Conservation (phyloP, 2,113 vertebrate genomes). For the Falco punctatus region DNA sequence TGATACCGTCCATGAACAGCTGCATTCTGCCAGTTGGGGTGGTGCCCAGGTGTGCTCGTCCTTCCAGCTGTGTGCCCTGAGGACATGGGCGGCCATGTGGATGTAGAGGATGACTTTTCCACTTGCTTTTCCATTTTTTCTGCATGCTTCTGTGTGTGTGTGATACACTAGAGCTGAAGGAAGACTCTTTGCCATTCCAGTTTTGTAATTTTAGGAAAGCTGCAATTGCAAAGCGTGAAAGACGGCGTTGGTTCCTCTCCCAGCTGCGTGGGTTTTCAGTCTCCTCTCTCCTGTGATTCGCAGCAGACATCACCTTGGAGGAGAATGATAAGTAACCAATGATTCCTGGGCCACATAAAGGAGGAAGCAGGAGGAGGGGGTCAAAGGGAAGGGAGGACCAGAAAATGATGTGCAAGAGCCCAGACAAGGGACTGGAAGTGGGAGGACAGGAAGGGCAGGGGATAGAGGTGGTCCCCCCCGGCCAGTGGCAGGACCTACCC, state of each 20-base stretch:
- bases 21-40: neutral
- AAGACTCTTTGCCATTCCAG: neutral
- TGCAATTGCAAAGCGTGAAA: neutral
- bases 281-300: neutral
- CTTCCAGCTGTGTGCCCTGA: neutral
- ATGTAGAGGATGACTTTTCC: neutral
- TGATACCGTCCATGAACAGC: neutral
- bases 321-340: neutral
- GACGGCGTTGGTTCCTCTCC: neutral
- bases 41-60: neutral
- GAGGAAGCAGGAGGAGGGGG: neutral
- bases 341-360: neutral
- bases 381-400: neutral
- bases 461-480: neutral
- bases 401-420: neutral
- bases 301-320: neutral
- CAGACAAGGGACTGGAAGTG: rapidly evolving
- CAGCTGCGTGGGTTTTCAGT: neutral
- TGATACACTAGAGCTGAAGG: neutral
- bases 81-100: rapidly evolving
- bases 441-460: neutral
- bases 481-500: neutral
- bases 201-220: neutral
- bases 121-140: neutral
- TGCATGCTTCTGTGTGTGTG: rapidly evolving